Base-by-base conservation (phyloP, 1,140 invertebrate genomes). In the Orchesella cincta region DNA sequence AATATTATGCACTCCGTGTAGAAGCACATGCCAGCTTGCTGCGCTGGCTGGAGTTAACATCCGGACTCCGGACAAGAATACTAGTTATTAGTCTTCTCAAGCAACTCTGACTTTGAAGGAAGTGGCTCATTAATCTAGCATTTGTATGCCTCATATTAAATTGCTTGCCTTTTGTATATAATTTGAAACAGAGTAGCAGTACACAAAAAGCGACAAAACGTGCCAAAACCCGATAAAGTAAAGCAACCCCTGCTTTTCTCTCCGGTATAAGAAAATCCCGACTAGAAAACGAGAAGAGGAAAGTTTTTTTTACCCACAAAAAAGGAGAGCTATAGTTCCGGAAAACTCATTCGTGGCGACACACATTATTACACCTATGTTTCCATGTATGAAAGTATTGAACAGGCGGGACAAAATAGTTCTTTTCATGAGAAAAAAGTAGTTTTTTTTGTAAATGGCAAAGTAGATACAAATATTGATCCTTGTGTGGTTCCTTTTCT, bases 41-140 rank as follows among this genome's bases (percentile, higher is more conserved):
- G 23, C 23, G 5, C 23, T 57, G 5, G 52, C 39, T 57, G 23
- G 23, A 57, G 52, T 57, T 57, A 57, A 57, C 52, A 57, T 57
- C 52, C 52, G 52, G 52, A 57, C 52, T 57, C 52, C 52, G 52
- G 52, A 57, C 52, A 57, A 57, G 52, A 57, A 57, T 57, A 57
- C 52, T 26, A 57, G 52, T 26, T 57, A 57, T 57, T 57, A 57
- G 52, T 26, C 52, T 57, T 26, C 52, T 57, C 52, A 3, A 57
- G 14, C 52, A 57, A 57, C 8, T 57, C 52, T 57, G 52, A 57
- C 52, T 57, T 57, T 26, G 52, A 57, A 57, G 52, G 52, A 57
- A 57, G 52, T 57, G 23, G 52, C 52, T 57, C 52, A 57, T 57
- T 57, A 57, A 57, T 57, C 52, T 57, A 57, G 52, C 52, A 57